Conservation (phyloP, 2,797 vertebrate genomes). For the Eulemur mongoz region DNA sequence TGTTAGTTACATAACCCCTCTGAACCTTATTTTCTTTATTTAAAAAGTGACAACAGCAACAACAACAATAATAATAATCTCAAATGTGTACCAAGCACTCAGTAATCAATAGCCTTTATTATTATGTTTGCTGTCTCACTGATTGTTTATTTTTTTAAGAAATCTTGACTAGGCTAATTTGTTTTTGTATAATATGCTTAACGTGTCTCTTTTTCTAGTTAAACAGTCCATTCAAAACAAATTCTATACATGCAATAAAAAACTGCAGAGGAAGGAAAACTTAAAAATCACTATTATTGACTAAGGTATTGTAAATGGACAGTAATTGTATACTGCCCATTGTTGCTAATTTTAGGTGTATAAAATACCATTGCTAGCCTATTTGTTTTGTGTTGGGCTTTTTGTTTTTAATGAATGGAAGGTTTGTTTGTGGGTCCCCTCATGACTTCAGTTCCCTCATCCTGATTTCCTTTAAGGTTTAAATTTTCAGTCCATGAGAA, state of each 20-base stretch:
- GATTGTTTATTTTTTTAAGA: conserved; percentile 31
- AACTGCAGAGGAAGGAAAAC: neutral
- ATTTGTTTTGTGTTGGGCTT: neutral
- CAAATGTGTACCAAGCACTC: neutral
- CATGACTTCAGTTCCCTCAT: neutral
- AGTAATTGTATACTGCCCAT: neutral
- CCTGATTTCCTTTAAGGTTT: neutral
- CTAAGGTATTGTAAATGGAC: neutral
- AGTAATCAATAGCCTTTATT: neutral
- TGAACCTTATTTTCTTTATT: neutral
- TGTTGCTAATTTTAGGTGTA: conserved; percentile 2
- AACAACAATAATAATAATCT: neutral
- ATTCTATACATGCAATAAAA: neutral
- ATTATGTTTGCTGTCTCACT: neutral
- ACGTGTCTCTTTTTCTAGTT: neutral
- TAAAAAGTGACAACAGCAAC: neutral
- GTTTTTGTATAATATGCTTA: neutral
- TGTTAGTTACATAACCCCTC: neutral
- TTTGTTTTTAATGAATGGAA: neutral
- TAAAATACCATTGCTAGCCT: neutral
- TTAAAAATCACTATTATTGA: neutral
- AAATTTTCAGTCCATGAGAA: neutral
- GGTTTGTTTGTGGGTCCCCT: neutral
- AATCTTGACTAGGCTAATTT: neutral
- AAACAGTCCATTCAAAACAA: neutral